These are phyloP conservation scores for Haemorhous mexicanus DNA, from an alignment of 2,113 vertebrate genomes.

Conservation along the genomic window DNA sequence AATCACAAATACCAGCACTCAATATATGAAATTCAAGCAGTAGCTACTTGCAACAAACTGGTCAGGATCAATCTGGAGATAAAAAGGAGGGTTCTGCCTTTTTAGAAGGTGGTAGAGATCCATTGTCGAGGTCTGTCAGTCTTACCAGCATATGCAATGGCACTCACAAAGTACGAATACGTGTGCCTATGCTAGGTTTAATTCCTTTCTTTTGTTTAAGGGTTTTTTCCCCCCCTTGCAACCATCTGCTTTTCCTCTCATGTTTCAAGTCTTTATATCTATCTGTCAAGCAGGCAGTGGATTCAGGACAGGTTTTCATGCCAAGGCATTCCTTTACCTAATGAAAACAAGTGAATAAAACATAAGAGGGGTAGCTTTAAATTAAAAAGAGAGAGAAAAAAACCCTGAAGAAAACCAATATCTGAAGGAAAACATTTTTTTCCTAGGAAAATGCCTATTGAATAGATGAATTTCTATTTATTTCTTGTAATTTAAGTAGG, in stretches of 20 bases:
- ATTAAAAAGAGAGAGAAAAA: conserved; percentile 67
- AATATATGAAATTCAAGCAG: conserved; percentile 41
- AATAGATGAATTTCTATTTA: conserved; percentile 36
- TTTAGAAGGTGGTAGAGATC: background rate
- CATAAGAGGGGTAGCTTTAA: conserved; percentile 62
- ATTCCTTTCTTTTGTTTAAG: conserved; percentile 4
- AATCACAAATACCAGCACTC: background rate
- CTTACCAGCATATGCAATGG: background rate
- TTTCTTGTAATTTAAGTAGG: conserved; percentile 34
- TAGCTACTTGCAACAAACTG: background rate
- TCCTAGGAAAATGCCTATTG: background rate
- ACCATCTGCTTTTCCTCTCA: conserved; percentile 14
- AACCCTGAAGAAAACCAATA: conserved; percentile 16
- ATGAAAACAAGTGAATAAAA: conserved; percentile 71
- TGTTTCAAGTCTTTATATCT: conserved; percentile 53
- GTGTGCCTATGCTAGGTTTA: background rate
- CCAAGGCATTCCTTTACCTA: conserved; percentile 67
- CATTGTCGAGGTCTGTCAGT: background rate
- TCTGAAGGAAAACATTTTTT: conserved; percentile 8
- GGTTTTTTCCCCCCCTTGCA: background rate
- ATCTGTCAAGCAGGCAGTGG: conserved; percentile 48
- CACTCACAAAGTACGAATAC: background rate
- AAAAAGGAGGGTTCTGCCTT: background rate
- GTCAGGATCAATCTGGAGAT: conserved; percentile 1
- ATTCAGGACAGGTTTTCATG: conserved; percentile 66